Conservation (phyloP, 2,113 vertebrate genomes). For the Panurus biarmicus region DNA sequence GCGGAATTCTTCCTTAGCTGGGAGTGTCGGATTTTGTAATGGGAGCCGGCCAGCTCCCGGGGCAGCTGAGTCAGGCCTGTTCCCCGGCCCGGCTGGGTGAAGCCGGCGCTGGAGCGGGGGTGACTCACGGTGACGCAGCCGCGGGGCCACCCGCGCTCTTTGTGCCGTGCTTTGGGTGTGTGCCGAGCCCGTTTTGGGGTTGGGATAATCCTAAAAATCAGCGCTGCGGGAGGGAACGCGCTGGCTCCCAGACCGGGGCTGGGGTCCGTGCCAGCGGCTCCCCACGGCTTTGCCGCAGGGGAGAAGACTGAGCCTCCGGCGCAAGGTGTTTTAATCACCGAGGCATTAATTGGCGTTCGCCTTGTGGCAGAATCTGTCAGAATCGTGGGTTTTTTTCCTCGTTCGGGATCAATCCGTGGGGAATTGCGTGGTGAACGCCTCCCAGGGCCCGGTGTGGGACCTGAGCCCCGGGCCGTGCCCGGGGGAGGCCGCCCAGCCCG, state of each 20-base stretch:
- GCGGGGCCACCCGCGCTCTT: accelerated
- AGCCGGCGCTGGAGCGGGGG: neutral
- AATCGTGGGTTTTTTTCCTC: neutral
- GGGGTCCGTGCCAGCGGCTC: neutral
- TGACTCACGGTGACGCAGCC: neutral
- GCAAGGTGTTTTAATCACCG: neutral
- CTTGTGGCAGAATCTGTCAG: neutral
- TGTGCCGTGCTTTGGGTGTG: neutral
- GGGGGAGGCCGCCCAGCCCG: too few relatives aligned
- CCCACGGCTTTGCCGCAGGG: accelerated
- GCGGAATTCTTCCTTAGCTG: neutral
- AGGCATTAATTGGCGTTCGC: accelerated
- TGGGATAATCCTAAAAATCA: neutral
- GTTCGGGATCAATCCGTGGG: accelerated
- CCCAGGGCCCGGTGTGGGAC: neutral
- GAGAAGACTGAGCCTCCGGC: neutral
- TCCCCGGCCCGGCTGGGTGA: neutral
- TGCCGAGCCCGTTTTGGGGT: neutral
- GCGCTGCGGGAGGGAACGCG: neutral
- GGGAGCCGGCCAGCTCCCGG: accelerated
- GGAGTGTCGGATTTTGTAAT: neutral
- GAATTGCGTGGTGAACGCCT: accelerated
- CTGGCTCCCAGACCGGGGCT: neutral
- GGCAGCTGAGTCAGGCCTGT: neutral
- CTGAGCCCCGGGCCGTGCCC: accelerated